Conservation (phyloP, 1,140 invertebrate genomes). For the Saccostrea echinata region DNA sequence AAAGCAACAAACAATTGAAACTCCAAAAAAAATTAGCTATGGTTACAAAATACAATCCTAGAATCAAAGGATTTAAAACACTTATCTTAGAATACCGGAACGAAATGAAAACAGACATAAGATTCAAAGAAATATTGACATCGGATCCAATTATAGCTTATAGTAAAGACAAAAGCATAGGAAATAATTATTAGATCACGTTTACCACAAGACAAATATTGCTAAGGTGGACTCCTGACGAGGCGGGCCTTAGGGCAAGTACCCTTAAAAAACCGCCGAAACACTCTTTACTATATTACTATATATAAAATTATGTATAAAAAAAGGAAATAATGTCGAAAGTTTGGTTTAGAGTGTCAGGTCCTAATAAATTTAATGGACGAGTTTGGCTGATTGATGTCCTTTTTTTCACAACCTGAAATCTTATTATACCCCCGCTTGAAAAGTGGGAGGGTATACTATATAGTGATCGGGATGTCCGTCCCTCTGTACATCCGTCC, state of each 20-base stretch:
- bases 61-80: constrained; percentile 23
- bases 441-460: no score
- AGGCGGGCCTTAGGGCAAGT: not conserved
- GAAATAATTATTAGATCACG: constrained; percentile 16
- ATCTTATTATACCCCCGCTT: no score
- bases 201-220: not conserved
- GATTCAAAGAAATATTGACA: constrained; percentile 11
- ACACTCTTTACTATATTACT: not conserved
- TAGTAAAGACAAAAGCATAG: not conserved
- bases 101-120: not conserved
- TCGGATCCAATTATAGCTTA: constrained; percentile 1
- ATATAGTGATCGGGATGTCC: no score
- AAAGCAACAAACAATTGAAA: constrained; percentile 5
- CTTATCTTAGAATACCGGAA: constrained; percentile 35
- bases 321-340: not conserved
- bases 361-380: constrained; percentile 31
- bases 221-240: constrained; percentile 10
- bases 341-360: constrained; percentile 6
- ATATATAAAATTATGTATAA: not conserved
- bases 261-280: not conserved
- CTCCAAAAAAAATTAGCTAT: not conserved
- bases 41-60: constrained; percentile 31
- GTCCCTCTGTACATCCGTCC: no score
- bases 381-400: constrained; percentile 2
- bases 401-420: not conserved